Percentiles rank a stretch among this genome's conserved stretches.
These are phyloP conservation scores for Illadopsis cleaveri DNA, from an alignment of 2,113 vertebrate species.

Conservation along the genomic window DNA sequence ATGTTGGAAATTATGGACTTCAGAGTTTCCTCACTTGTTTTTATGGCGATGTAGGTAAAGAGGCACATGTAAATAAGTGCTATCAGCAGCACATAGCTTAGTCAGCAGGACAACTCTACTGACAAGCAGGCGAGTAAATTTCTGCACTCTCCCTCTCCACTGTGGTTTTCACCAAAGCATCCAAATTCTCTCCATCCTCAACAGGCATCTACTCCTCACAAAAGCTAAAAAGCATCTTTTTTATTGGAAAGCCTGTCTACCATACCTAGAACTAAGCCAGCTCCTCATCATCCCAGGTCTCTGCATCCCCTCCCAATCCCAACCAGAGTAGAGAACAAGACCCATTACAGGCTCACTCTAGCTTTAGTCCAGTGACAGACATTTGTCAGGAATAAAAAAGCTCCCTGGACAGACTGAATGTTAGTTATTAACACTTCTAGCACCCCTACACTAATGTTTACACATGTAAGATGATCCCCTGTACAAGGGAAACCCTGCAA, in stretches of 20 bases:
- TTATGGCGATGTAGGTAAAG: background rate
- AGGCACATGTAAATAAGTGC: background rate
- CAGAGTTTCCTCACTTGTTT: background rate
- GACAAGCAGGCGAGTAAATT: background rate
- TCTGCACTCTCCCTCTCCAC: background rate
- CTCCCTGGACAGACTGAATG: background rate
- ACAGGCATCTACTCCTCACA: background rate
- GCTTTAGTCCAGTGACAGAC: background rate
- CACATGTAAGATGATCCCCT: rapidly evolving
- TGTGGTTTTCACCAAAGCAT: background rate
- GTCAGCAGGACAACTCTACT: background rate
- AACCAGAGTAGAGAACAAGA: background rate
- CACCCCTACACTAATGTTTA: background rate
- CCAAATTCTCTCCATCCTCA: background rate
- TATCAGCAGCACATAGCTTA: background rate
- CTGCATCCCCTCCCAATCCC: background rate
- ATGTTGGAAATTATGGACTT: background rate
- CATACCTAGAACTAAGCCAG: background rate
- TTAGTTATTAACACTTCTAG: background rate
- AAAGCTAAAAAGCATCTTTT: background rate
- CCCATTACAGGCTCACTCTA: background rate
- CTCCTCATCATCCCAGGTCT: background rate
- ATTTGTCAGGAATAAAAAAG: background rate
- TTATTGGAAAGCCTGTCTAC: background rate
- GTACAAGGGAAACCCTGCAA: background rate